Evolutionary conservation across 2,888 invertebrate species (phyloP).

Genomic region (Baccha elongata): DNA sequence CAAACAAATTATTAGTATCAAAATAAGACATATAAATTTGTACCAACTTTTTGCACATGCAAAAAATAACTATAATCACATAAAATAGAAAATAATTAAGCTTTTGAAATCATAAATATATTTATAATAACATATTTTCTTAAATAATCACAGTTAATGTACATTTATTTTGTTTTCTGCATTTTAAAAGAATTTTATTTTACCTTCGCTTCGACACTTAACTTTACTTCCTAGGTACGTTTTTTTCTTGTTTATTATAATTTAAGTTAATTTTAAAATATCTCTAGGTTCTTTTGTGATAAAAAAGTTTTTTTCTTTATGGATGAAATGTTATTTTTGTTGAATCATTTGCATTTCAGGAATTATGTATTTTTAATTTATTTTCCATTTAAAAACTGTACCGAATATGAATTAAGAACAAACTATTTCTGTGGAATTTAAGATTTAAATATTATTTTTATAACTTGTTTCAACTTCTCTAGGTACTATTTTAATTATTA

Average conservation of each 20-base stretch:
- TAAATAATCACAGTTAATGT: constrained; percentile 1
- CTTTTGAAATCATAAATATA: neutral
- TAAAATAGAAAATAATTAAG: neutral
- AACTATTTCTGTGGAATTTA: neutral
- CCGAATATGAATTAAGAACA: constrained; percentile 16
- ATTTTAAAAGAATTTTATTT: neutral
- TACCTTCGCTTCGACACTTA: too few relatives aligned
- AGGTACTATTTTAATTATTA: neutral
- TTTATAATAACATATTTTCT: neutral
- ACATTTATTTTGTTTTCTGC: too few relatives aligned
- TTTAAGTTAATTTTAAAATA: constrained; percentile 24
- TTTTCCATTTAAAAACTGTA: neutral
- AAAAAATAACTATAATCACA: neutral
- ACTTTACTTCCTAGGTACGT: neutral
- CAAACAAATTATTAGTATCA: constrained; percentile 10
- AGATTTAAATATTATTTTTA: neutral
- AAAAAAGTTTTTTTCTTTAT: constrained; percentile 16
- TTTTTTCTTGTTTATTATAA: constrained; percentile 9
- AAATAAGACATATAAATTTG: constrained; percentile 40
- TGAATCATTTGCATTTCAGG: constrained; percentile 17
- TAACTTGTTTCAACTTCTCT: neutral
- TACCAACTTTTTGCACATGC: constrained; percentile 26
- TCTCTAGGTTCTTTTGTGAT: constrained; percentile 60
- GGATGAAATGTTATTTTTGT: neutral
- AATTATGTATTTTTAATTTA: constrained; percentile 40